Conservation (phyloP, 2,888 invertebrate species). For the Miltochrista miniata region DNA sequence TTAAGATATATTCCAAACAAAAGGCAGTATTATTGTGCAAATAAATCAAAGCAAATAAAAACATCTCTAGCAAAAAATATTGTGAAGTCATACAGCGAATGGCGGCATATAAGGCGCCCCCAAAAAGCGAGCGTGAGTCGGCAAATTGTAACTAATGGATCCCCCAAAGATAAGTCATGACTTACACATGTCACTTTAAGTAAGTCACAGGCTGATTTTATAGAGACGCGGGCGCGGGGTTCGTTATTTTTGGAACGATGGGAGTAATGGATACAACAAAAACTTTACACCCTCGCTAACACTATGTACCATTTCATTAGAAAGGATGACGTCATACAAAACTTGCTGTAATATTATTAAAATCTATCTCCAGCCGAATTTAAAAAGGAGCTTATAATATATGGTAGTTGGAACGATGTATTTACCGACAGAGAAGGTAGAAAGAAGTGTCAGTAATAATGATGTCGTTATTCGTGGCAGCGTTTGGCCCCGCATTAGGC, state of each 20-base stretch:
- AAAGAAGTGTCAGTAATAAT: too few species aligned
- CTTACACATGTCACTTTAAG: conserved; percentile 65
- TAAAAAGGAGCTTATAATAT: too few species aligned
- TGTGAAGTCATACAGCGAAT: conserved; percentile 35
- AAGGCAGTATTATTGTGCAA: conserved; percentile 1
- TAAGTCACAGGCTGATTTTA: conserved; percentile 56
- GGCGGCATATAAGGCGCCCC: conserved; percentile 47
- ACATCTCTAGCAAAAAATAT: conserved; percentile 31
- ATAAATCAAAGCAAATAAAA: conserved; percentile 26
- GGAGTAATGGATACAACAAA: conserved; percentile 33
- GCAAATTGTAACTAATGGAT: conserved; percentile 75
- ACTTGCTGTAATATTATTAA: neutral
- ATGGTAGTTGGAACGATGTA: too few species aligned
- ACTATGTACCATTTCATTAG: conserved; percentile 7
- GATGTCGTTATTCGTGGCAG: too few species aligned
- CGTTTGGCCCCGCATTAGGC: too few species aligned
- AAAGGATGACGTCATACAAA: conserved; percentile 44
- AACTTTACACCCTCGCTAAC: conserved; percentile 30
- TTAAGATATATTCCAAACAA: too few species aligned
- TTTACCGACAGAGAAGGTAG: too few species aligned
- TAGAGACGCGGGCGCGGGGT: conserved; percentile 50
- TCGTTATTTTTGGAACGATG: conserved; percentile 50
- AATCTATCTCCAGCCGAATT: too few species aligned
- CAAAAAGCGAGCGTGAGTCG: conserved; percentile 72
- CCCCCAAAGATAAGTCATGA: conserved; percentile 69